Conservation (phyloP, 1,140 invertebrate genomes). For the Pseudomyrmex flavicornis region DNA sequence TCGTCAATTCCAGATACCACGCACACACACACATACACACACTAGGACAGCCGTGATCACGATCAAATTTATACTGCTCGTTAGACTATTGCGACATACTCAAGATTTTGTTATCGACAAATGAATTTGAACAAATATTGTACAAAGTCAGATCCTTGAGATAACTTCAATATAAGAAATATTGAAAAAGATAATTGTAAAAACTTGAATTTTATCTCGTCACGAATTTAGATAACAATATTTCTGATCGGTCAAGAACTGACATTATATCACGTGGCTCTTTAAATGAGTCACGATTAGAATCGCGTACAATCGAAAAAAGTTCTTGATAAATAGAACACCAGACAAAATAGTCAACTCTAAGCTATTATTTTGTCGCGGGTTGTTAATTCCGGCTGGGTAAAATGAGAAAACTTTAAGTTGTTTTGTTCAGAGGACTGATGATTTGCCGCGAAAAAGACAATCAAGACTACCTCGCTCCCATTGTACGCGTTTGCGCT, state of each 20-base stretch:
- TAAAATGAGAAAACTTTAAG: slow-evolving; percentile 58
- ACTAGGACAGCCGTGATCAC: not conserved
- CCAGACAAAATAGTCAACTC: slow-evolving; percentile 40
- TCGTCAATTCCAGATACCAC: slow-evolving; percentile 54
- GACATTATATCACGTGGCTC: too few species aligned
- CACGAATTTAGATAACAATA: not conserved
- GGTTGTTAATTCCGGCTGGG: slow-evolving; percentile 31
- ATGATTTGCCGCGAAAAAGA: slow-evolving; percentile 33
- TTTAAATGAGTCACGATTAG: not conserved
- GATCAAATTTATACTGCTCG: slow-evolving; percentile 44
- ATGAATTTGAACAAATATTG: not conserved
- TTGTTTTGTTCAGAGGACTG: slow-evolving; percentile 19
- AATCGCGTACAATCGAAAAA: not conserved
- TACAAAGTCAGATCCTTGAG: not conserved
- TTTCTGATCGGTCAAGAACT: too few species aligned
- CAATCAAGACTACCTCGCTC: slow-evolving; percentile 27
- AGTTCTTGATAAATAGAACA: slow-evolving; percentile 14
- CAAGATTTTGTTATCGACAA: slow-evolving; percentile 35
- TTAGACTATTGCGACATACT: slow-evolving; percentile 51
- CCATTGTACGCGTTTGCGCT: slow-evolving; percentile 27
- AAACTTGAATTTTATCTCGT: not conserved
- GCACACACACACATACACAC: too few species aligned
- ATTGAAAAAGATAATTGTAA: not conserved
- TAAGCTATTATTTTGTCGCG: slow-evolving; percentile 28
- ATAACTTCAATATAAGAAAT: slow-evolving; percentile 2